Conservation (phyloP, 2,113 vertebrate genomes). For the Sterrhoptilus dennistouni region DNA sequence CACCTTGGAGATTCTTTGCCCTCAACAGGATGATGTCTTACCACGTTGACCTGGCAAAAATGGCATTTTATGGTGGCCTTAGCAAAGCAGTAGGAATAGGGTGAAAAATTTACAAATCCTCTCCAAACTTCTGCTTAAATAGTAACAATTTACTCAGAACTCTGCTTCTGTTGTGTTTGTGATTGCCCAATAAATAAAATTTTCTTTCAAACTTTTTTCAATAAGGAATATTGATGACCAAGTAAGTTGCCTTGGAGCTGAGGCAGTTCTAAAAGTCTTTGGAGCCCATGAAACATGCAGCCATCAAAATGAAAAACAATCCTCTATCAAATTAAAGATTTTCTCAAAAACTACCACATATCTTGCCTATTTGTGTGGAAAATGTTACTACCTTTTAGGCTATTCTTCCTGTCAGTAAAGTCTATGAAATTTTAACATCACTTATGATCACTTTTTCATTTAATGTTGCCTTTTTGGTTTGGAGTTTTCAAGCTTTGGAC, state of each 20-base stretch:
- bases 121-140: background rate
- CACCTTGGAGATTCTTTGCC: background rate
- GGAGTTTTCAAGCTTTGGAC: background rate
- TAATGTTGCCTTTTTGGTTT: background rate
- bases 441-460: background rate
- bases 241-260: background rate
- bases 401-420: background rate
- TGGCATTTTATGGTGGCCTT: background rate
- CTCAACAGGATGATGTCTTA: background rate
- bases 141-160: background rate
- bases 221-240: background rate
- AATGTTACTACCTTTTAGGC: background rate
- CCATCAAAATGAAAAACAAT: background rate
- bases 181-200: background rate
- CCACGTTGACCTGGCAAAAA: background rate
- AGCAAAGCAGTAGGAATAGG: background rate
- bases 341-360: background rate
- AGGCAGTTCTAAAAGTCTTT: slow-evolving; percentile 5
- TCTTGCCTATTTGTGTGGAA: background rate
- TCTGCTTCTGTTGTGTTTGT: background rate
- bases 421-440: background rate
- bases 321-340: background rate
- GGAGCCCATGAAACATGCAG: background rate
- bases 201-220: background rate
- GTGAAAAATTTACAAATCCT: background rate